Evolutionary conservation across 1,140 invertebrate genomes (phyloP).

Genomic region (Macrotrachela quadricornifera): DNA sequence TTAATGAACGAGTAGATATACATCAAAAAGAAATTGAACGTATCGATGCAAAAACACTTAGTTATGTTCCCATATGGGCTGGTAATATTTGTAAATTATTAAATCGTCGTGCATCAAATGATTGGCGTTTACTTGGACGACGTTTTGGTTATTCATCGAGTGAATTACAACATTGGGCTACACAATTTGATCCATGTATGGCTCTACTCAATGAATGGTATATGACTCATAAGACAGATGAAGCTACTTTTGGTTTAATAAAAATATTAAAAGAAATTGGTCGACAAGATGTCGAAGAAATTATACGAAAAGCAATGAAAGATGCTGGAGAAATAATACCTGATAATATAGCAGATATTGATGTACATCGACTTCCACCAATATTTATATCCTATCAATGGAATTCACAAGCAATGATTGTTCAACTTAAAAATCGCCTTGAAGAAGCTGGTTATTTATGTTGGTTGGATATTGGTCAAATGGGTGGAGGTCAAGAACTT

Average conservation of each 20-base stretch:
- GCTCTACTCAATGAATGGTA: slow-evolving; percentile 22
- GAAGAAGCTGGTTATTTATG: slow-evolving; percentile 29
- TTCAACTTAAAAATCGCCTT: slow-evolving; percentile 18
- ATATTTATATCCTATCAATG: slow-evolving; percentile 27
- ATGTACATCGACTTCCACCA: slow-evolving; percentile 16
- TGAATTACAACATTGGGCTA: slow-evolving; percentile 19
- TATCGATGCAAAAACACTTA: too few relatives aligned
- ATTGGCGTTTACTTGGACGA: slow-evolving; percentile 18
- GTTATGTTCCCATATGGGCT: too few relatives aligned
- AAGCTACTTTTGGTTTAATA: slow-evolving; percentile 17
- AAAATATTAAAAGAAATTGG: slow-evolving; percentile 18
- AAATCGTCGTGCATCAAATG: too few relatives aligned
- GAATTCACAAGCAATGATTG: slow-evolving; percentile 20
- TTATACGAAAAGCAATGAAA: slow-evolving; percentile 22
- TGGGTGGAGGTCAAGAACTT: slow-evolving; percentile 26
- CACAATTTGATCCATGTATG: slow-evolving; percentile 20
- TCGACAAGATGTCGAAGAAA: slow-evolving; percentile 15
- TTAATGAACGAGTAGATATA: too few relatives aligned
- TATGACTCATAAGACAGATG: slow-evolving; percentile 20
- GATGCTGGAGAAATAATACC: slow-evolving; percentile 13
- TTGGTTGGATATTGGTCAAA: slow-evolving; percentile 27
- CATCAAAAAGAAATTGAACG: too few relatives aligned
- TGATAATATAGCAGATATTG: slow-evolving; percentile 16
- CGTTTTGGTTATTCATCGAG: slow-evolving; percentile 18
- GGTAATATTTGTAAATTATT: too few relatives aligned